Conservation (phyloP, 2,113 vertebrate species). For the Azemiops feae region DNA sequence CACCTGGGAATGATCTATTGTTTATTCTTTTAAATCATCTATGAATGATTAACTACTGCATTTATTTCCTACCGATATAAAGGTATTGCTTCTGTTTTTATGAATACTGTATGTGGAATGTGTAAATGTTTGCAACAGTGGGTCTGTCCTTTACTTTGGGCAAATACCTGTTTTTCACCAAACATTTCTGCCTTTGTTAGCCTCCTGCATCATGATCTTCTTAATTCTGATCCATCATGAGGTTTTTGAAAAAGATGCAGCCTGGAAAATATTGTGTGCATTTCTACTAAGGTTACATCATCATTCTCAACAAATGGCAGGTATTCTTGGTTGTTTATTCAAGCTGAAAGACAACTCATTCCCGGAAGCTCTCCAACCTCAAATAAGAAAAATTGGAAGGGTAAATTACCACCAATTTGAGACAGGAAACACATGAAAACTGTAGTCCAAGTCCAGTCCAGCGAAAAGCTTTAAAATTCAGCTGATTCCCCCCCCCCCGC, state of each 20-base stretch:
- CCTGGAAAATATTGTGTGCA: background rate
- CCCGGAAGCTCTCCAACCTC: background rate
- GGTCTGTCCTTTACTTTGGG: background rate
- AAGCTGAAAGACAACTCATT: constrained; percentile 52
- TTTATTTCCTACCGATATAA: background rate
- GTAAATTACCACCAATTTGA: background rate
- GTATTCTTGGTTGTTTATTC: background rate
- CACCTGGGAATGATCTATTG: constrained; percentile 17
- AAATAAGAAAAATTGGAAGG: background rate
- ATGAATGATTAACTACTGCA: constrained; percentile 7
- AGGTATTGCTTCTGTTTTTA: constrained; percentile 47
- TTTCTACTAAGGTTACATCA: background rate
- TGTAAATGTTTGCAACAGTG: background rate
- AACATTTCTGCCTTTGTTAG: background rate
- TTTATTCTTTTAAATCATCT: constrained; percentile 51
- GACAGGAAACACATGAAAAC: background rate
- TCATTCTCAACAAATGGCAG: background rate
- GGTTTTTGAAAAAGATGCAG: background rate
- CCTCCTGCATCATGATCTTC: background rate
- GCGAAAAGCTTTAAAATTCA: background rate
- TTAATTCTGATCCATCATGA: background rate
- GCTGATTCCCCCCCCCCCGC: background rate
- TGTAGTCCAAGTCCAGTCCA: background rate
- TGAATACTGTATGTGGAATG: background rate
- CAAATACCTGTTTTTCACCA: background rate